Percentiles rank a stretch among this genome's conserved stretches.
phyloP scores from a whole-genome alignment of 30 jellyfish, hydroid and myxozoan species.

The Euphysa ruthae region DNA sequence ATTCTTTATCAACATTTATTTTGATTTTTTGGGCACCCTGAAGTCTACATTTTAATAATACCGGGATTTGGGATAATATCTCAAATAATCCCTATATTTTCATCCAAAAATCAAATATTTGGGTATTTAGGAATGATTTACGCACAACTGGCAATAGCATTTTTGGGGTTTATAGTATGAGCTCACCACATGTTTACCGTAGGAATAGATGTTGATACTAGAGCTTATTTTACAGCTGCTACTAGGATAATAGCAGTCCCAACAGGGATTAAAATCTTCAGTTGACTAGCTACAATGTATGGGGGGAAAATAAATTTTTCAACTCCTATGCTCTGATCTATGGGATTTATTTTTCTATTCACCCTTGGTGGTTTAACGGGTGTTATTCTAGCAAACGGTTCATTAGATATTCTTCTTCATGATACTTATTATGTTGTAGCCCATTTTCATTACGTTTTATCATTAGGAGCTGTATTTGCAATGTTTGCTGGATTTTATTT shows the following conservation, averaged over 20 bases:
- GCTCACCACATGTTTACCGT: conserved; percentile 76
- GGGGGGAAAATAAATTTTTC: conserved; percentile 57
- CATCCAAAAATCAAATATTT: conserved; percentile 48
- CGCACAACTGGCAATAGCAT: conserved; percentile 55
- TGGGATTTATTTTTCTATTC: conserved; percentile 50
- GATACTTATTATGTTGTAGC: conserved; percentile 80
- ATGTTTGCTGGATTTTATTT: conserved; percentile 54
- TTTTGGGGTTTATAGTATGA: conserved; percentile 60
- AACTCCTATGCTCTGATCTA: conserved; percentile 68
- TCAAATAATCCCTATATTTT: conserved; percentile 47
- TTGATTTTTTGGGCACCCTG: conserved; percentile 82
- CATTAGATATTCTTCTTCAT: conserved; percentile 56
- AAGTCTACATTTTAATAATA: conserved; percentile 47
- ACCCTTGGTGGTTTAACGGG: conserved; percentile 73
- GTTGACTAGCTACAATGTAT: conserved; percentile 69
- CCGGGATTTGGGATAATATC: conserved; percentile 71
- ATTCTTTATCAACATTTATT: conserved; percentile 48
- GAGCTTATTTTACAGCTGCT: conserved; percentile 81
- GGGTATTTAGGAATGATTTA: conserved; percentile 70
- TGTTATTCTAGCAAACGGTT: conserved; percentile 48
- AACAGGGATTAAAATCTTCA: conserved; percentile 69
- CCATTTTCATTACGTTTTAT: conserved; percentile 64
- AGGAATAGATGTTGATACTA: conserved; percentile 74
- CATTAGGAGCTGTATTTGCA: conserved; percentile 72
- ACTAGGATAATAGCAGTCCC: conserved; percentile 74